Conservation (phyloP, 2,797 vertebrate species). For the Yasuhikotakia modesta region DNA sequence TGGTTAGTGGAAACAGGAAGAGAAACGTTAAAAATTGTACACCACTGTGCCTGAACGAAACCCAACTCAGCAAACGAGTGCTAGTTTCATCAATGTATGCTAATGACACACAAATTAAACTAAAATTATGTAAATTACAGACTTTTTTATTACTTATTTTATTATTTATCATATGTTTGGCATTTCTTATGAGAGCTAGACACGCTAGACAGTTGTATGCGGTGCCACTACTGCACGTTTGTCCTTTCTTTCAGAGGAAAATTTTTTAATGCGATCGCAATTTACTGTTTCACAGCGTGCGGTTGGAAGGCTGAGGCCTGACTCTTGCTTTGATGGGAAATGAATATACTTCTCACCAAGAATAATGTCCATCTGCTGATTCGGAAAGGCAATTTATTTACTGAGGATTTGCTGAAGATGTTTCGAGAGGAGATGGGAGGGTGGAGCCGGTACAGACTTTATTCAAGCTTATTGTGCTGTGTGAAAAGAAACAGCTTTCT, state of each 20-base stretch:
- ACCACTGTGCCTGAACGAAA: background rate
- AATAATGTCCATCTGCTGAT: slow-evolving; percentile 44
- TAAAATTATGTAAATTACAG: slow-evolving; percentile 12
- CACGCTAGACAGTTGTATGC: background rate
- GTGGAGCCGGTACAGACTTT: slow-evolving; percentile 15
- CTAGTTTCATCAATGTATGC: slow-evolving; percentile 14
- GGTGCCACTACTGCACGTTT: background rate
- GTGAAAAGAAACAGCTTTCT: slow-evolving; percentile 41
- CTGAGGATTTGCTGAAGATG: slow-evolving; percentile 32
- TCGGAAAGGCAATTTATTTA: slow-evolving; percentile 41
- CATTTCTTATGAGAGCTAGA: background rate
- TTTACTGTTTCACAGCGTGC: slow-evolving; percentile 5
- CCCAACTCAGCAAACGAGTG: background rate
- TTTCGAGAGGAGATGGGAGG: slow-evolving; percentile 31
- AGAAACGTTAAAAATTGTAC: background rate
- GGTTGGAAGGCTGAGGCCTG: background rate
- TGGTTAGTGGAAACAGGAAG: background rate
- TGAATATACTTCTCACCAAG: slow-evolving; percentile 33
- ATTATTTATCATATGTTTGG: background rate
- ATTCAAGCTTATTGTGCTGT: slow-evolving; percentile 44
- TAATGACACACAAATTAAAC: slow-evolving; percentile 19
- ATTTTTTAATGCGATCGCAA: background rate
- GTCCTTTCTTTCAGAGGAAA: background rate
- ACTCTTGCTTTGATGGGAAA: slow-evolving; percentile 12
- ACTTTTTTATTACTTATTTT: too few species aligned